phyloP scores from a whole-genome alignment of 1,140 invertebrate species.

The Steinernema khuongi region DNA sequence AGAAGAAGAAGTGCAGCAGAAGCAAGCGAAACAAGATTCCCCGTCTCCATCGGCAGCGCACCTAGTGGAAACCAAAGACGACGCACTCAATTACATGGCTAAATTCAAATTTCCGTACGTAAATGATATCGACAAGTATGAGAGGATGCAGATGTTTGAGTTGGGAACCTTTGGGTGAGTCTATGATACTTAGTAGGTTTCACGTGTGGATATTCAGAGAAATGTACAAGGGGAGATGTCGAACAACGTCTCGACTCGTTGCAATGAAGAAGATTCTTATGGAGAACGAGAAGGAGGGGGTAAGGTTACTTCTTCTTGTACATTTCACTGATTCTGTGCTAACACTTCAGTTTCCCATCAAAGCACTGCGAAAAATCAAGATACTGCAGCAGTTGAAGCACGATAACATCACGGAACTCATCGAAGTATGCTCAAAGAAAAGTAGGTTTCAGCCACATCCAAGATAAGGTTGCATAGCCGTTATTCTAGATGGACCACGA shows the following conservation, averaged over 20 bases:
- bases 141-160: constrained; percentile 92
- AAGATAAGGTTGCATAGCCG: background rate
- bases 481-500: constrained; percentile 71
- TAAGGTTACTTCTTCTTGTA: constrained; percentile 62
- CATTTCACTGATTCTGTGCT: constrained; percentile 54
- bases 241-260: constrained; percentile 80
- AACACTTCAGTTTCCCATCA: constrained; percentile 94
- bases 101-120: constrained; percentile 83
- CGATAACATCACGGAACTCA: constrained; percentile 92
- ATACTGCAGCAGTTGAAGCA: constrained; percentile 93
- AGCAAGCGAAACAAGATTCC: background rate
- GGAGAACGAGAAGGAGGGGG: constrained; percentile 99
- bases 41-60: background rate
- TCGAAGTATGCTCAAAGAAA: constrained; percentile 90
- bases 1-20: background rate
- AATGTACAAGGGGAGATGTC: constrained; percentile 90
- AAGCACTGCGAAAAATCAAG: constrained; percentile 89
- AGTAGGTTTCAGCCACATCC: constrained; percentile 60
- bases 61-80: background rate
- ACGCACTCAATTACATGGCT: constrained; percentile 66
- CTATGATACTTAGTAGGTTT: background rate
- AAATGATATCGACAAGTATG: constrained; percentile 85
- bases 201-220: constrained; percentile 68
- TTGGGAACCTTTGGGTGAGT: constrained; percentile 90
- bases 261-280: constrained; percentile 98